phyloP scores from a whole-genome alignment of 2,888 invertebrate species.

The Hydrotaea diabolus region DNA sequence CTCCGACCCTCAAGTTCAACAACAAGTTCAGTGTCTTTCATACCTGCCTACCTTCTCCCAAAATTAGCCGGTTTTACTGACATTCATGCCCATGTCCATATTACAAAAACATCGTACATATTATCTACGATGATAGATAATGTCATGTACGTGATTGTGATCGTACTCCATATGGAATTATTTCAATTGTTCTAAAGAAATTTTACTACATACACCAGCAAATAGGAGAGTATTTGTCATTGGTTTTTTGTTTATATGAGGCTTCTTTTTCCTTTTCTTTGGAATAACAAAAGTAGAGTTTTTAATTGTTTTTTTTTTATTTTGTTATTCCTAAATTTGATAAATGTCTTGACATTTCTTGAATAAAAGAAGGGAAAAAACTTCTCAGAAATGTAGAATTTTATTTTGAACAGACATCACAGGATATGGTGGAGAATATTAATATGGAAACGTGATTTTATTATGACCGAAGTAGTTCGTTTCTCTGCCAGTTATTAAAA shows the following conservation, averaged over 20 bases:
- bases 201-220: not conserved
- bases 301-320: slow-evolving; percentile 31
- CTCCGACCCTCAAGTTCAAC: not conserved
- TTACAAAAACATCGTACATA: slow-evolving; percentile 16
- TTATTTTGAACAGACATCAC: not conserved
- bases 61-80: not conserved
- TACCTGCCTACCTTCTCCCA: not conserved
- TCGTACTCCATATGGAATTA: slow-evolving; percentile 38
- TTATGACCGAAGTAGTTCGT: slow-evolving; percentile 27
- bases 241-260: not conserved
- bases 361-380: not conserved
- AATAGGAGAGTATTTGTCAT: slow-evolving; percentile 23
- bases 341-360: slow-evolving; percentile 20
- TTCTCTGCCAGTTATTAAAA: not conserved
- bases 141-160: slow-evolving; percentile 65
- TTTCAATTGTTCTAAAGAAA: slow-evolving; percentile 33
- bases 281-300: slow-evolving; percentile 16
- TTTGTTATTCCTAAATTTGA: slow-evolving; percentile 14
- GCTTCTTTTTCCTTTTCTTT: slow-evolving; percentile 11
- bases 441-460: slow-evolving; percentile 40
- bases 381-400: not conserved
- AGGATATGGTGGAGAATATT: slow-evolving; percentile 29
- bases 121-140: slow-evolving; percentile 62
- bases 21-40: slow-evolving; percentile 19
- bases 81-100: not conserved